These are phyloP conservation scores for Trachelipus rathkii DNA, from an alignment of 1,140 invertebrate genomes.

Conservation along the genomic window DNA sequence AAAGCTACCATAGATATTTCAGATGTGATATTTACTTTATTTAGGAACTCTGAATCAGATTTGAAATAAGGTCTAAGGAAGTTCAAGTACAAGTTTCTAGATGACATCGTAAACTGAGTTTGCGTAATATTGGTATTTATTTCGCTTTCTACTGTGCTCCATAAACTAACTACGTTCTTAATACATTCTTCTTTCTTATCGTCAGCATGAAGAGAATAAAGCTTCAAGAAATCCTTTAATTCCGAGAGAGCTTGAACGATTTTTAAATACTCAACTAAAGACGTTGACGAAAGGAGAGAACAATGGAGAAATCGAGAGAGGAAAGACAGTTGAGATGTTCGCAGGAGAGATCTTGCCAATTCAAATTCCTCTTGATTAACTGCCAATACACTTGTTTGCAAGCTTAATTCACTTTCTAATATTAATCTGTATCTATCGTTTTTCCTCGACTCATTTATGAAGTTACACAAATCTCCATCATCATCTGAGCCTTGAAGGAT, in stretches of 20 bases:
- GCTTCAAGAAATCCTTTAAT: constrained; percentile 10
- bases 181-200: neutral
- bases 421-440: constrained; percentile 26
- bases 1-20: constrained; percentile 33
- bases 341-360: constrained; percentile 29
- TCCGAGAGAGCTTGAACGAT: constrained; percentile 28
- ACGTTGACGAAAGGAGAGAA: constrained; percentile 33
- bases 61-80: constrained; percentile 19
- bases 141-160: constrained; percentile 27
- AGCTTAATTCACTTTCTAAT: constrained; percentile 30
- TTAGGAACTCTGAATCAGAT: constrained; percentile 19
- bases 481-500: constrained; percentile 31
- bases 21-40: constrained; percentile 29
- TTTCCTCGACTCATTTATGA: constrained; percentile 29
- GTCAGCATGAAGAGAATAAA: neutral
- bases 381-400: constrained; percentile 36
- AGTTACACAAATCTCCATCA: constrained; percentile 32
- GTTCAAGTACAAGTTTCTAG: constrained; percentile 37
- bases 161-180: constrained; percentile 21
- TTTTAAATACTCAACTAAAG: constrained; percentile 29
- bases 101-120: constrained; percentile 34
- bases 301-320: constrained; percentile 36
- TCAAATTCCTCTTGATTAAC: constrained; percentile 34
- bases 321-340: constrained; percentile 20
- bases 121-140: constrained; percentile 22